Base-by-base conservation (phyloP, 2,888 invertebrate genomes). In the Tortrix viridana region DNA sequence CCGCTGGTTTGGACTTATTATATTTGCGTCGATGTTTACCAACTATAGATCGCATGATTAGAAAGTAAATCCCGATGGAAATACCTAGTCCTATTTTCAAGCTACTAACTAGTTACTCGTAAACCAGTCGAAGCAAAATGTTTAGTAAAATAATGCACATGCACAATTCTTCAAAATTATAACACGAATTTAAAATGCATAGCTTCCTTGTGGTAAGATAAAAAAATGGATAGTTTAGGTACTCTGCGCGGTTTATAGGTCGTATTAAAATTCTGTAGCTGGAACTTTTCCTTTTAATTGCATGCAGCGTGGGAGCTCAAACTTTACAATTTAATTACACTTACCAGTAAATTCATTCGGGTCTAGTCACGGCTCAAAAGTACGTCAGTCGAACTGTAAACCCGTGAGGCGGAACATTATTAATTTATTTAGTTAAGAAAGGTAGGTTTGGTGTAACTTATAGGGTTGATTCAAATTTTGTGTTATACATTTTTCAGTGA, bases 311-410 rank as follows among this genome's bases (percentile, higher is more conserved):
- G 77, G 78, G 76, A 79, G 74, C 77, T 77, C 74, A 80, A 83
- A 82, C 77, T 84, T 83, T 74, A 74, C 76, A 82, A 81, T 85
- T 83, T 82, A 79, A 85, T 85, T 83, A 83, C 75, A 75, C 76
- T 79, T 76, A 79, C 74, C 74, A 71, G 77, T 80, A 81, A 82
- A 80, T 79, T 74, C 78, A 80, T 79, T 79, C 73, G 76, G 77
- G 32, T 43, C 22, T 49, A 37, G 32, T 44, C n/a, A 22, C 26
- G 41, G 20, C 32, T 49, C 49, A 61, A 56, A 50, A 43, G 43
- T 74, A 71, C 66, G 66, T 55, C 38, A 46, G 54, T 48, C 23
- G 19, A 16, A 26, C 26, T 53, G 22, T 3, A 41, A 41, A 41
- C 20, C 41, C 22, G 38, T 32, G 32, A 12, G 41, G 41, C 22